phyloP scores from a whole-genome alignment of 2,888 invertebrate genomes.

The Amphipoea oculea region DNA sequence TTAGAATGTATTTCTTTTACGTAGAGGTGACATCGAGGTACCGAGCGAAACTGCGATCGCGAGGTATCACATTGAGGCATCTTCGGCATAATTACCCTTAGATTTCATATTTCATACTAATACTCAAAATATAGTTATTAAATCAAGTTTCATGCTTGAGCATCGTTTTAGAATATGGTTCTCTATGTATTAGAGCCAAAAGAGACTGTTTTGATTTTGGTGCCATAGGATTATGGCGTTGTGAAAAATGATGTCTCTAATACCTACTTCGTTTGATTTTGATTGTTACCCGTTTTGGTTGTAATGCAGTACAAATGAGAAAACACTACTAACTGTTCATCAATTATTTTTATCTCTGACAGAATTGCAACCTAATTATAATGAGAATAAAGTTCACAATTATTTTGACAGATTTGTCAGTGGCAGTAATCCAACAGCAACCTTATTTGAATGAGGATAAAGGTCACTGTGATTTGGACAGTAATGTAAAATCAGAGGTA shows the following conservation, averaged over 20 bases:
- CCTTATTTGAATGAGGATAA: no score
- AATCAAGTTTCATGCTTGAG: slow-evolving; percentile 7
- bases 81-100: neutral
- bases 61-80: no score
- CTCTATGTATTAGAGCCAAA: neutral
- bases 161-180: neutral
- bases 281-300: neutral
- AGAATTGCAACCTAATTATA: no score
- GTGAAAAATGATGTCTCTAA: slow-evolving; percentile 20
- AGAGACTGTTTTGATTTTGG: slow-evolving; percentile 13
- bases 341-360: no score
- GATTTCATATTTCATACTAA: neutral
- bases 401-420: no score
- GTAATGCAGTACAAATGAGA: slow-evolving; percentile 1
- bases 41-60: no score
- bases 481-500: no score
- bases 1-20: no score
- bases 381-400: no score
- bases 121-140: neutral
- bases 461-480: no score
- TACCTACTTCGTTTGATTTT: slow-evolving; percentile 2
- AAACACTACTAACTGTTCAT: neutral
- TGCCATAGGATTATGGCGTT: neutral
- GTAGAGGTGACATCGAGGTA: no score
- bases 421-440: no score